Base-by-base conservation (phyloP, 2,888 invertebrate species). In the Bombylius discolor region DNA sequence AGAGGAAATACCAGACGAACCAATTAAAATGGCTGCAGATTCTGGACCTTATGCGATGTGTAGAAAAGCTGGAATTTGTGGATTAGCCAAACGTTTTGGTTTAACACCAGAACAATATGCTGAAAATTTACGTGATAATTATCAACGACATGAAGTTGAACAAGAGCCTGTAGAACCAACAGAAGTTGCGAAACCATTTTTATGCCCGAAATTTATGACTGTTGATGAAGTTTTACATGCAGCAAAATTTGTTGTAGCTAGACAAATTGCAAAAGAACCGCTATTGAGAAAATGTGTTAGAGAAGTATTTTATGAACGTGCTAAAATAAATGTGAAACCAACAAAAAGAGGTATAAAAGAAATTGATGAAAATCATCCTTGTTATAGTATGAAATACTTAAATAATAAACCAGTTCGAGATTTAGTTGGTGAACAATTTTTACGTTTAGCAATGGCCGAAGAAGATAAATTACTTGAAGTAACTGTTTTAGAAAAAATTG, bases 61-160 rank as follows among this genome's bases (percentile, higher is more conserved):
- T 66, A 79, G 85, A 53, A 87, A 85, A 69, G 89, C 90, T 4
- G 92, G 92, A 33, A 80, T 95, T 12, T 84, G 85, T 79, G 84
- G 85, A 0, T 79, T 97, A 49, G 91, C 91, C 4, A 89, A 88
- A 69, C 86, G 87, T 68, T 98, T 97, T 73, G 98, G 98, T 59
- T 76, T 99, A 53, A 83, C 87, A 0, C 93, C 98, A 0, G 92
- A 94, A 69, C 88, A 97, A 73, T 96, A 94, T 71, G 95, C 94
- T 0, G 96, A 97, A 76, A 98, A 99, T 76, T 78, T 98, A 8
- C 82, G 94, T 2, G 96, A 97, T 68, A 93, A 94, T 71, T 97
- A 97, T 72, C 92, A 93, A 70, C 79, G 93, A 13, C 90, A 95
- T 70, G 97, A 97, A 68, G 92, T 97, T 3, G 95, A 95, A 52